These are phyloP conservation scores for Magallana gigas DNA, from an alignment of 1,140 invertebrate species.

Conservation along the genomic window DNA sequence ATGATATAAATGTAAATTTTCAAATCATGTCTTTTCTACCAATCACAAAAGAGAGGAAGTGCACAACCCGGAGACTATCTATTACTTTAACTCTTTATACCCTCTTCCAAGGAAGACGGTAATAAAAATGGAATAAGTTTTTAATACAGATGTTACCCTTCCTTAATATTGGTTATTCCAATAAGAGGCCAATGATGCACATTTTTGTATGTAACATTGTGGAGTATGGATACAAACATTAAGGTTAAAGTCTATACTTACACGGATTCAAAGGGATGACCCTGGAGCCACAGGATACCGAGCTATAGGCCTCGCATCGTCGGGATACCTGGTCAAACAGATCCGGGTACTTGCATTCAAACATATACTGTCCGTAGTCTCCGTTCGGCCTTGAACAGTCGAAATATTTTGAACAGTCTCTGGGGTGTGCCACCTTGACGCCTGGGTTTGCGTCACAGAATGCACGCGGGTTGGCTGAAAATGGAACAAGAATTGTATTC, in stretches of 20 bases:
- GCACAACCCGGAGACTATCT: no score
- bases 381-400: constrained; percentile 62
- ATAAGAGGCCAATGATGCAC: no score
- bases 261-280: constrained; percentile 66
- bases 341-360: constrained; percentile 70
- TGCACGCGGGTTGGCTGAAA: constrained; percentile 61
- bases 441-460: constrained; percentile 62
- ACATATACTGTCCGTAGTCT: constrained; percentile 49
- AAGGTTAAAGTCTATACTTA: constrained; percentile 53
- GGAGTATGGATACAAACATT: no score
- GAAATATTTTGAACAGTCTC: constrained; percentile 64
- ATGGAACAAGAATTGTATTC: neutral
- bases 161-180: no score
- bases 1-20: no score
- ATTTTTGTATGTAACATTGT: no score
- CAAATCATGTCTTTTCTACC: no score
- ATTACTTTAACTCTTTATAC: no score
- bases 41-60: no score
- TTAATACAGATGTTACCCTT: no score
- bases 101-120: no score
- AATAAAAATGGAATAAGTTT: no score
- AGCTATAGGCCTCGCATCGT: constrained; percentile 60
- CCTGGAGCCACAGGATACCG: constrained; percentile 61
- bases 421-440: constrained; percentile 56
- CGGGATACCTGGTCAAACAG: constrained; percentile 56